These are phyloP conservation scores for Opisthograptis luteolata DNA, from an alignment of 2,888 invertebrate species.

Conservation along the genomic window DNA sequence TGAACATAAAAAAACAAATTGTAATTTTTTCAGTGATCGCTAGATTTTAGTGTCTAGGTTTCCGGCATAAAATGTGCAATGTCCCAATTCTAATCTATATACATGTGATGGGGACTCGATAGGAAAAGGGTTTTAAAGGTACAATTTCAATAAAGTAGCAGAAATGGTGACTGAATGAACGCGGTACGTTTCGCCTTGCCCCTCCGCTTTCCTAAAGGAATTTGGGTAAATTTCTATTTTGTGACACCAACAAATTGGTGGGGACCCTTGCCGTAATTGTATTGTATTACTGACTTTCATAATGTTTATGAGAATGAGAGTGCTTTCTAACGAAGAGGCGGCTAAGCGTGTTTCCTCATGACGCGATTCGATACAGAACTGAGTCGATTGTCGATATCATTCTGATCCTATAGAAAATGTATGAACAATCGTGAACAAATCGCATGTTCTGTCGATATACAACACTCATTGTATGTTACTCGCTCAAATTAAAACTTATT, in stretches of 20 bases:
- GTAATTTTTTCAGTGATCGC: neutral
- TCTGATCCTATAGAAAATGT: no score
- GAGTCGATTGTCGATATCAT: no score
- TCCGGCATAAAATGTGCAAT: neutral
- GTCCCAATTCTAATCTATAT: slow-evolving; percentile 14
- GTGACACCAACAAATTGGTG: slow-evolving; percentile 68
- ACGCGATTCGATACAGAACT: no score
- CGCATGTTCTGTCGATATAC: no score
- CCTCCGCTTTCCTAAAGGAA: slow-evolving; percentile 57
- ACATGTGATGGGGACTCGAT: slow-evolving; percentile 46
- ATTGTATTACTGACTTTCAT: slow-evolving; percentile 15
- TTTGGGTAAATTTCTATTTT: slow-evolving; percentile 70
- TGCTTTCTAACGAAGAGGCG: neutral
- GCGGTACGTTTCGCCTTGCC: slow-evolving; percentile 53
- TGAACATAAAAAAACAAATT: no score
- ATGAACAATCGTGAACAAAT: no score
- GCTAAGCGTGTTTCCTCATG: no score
- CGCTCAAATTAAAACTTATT: no score
- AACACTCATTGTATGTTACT: no score
- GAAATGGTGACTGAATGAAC: slow-evolving; percentile 62
- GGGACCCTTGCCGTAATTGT: slow-evolving; percentile 47
- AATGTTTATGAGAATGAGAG: slow-evolving; percentile 4
- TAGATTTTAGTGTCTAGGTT: neutral
- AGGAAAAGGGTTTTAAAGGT: slow-evolving; percentile 69
- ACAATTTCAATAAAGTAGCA: slow-evolving; percentile 70